Conservation (phyloP, 2,113 vertebrate genomes). For the Cottus gobio region DNA sequence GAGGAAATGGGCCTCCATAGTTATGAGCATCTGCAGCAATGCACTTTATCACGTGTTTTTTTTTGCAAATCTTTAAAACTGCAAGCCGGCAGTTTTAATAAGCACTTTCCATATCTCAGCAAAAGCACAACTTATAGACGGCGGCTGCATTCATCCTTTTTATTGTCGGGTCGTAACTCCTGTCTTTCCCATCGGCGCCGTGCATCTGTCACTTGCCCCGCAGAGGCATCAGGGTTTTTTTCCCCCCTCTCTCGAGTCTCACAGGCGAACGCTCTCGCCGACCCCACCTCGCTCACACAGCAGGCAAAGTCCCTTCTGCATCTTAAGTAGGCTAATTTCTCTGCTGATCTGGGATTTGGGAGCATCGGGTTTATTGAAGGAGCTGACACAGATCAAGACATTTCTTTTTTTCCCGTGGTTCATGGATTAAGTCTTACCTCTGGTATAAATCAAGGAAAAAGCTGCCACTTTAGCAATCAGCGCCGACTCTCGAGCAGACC, state of each 20-base stretch:
- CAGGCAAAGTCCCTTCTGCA: constrained; percentile 38
- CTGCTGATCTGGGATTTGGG: constrained; percentile 81
- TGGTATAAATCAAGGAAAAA: constrained; percentile 51
- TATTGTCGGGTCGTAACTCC: constrained; percentile 56
- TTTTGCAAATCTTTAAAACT: constrained; percentile 53
- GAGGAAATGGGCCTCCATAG: no score
- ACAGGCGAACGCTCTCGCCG: constrained; percentile 10
- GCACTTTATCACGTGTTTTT: constrained; percentile 56
- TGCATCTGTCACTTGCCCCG: constrained; percentile 66
- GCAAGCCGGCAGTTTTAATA: constrained; percentile 61
- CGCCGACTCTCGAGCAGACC: neutral
- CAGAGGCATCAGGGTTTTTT: constrained; percentile 49
- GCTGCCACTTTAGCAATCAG: constrained; percentile 47
- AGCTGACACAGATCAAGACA: constrained; percentile 76
- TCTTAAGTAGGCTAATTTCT: constrained; percentile 83
- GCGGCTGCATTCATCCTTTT: constrained; percentile 59
- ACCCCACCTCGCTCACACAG: constrained; percentile 22
- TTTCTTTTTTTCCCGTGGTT: constrained; percentile 30
- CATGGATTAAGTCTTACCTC: constrained; percentile 60
- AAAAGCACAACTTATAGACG: constrained; percentile 26
- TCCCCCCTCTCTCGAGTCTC: constrained; percentile 36
- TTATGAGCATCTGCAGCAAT: no score
- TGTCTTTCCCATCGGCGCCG: constrained; percentile 41
- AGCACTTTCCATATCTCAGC: constrained; percentile 36
- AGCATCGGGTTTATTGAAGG: constrained; percentile 67